Evolutionary conservation across 2,113 vertebrate genomes (phyloP).

Genomic region (Nansenia antarctica): DNA sequence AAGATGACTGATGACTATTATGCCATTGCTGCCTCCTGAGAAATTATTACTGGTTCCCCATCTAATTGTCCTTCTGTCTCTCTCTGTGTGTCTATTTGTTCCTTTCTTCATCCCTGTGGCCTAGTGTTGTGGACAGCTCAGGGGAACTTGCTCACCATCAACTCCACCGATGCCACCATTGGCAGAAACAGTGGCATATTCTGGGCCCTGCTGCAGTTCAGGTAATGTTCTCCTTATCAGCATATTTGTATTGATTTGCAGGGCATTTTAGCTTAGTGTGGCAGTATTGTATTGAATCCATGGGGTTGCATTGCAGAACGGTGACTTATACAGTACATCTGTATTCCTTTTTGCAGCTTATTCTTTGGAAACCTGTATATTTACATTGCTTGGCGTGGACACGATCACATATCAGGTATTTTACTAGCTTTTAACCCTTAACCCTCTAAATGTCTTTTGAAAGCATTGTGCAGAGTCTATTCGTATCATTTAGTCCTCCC

Average conservation of each 20-base stretch:
- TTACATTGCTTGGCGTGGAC: slow-evolving; percentile 92
- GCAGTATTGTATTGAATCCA: background rate
- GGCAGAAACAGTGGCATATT: slow-evolving; percentile 96
- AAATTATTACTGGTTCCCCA: background rate
- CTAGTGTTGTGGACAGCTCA: slow-evolving; percentile 98
- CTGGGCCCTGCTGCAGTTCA: slow-evolving; percentile 94
- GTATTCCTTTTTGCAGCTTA: slow-evolving; percentile 76
- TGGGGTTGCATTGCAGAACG: background rate
- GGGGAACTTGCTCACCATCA: slow-evolving; percentile 91
- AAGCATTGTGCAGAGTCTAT: background rate
- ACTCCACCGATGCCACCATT: slow-evolving; percentile 90
- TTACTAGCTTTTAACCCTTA: background rate
- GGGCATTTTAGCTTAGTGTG: background rate
- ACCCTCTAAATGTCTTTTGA: background rate
- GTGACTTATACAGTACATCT: background rate
- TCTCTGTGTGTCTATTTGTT: background rate
- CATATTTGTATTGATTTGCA: background rate
- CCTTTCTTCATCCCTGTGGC: background rate
- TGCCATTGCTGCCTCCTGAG: background rate
- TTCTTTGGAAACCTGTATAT: slow-evolving; percentile 98
- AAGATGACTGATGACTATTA: slow-evolving; percentile 44
- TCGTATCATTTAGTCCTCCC: background rate
- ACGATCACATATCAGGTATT: slow-evolving; percentile 88
- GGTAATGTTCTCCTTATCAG: slow-evolving; percentile 67
- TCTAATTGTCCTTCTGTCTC: background rate